These are phyloP conservation scores for Philotrypesis tridentata DNA, from an alignment of 1,140 invertebrate species.

Conservation along the genomic window DNA sequence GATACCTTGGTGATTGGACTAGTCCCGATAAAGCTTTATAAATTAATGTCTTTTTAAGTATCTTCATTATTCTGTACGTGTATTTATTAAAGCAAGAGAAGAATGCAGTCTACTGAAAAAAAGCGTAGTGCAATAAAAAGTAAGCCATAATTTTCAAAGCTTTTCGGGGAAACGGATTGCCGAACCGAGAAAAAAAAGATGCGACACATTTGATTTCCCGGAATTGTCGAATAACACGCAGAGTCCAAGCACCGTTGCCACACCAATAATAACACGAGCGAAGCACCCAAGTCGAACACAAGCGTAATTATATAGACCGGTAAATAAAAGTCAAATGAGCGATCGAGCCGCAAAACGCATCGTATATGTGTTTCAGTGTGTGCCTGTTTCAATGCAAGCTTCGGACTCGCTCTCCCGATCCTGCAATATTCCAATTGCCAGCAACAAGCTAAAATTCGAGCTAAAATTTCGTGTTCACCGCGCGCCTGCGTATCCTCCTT, in stretches of 20 bases:
- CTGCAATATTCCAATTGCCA: too few relatives aligned
- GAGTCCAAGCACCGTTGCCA: too few relatives aligned
- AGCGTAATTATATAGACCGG: too few relatives aligned
- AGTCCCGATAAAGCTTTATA: not conserved
- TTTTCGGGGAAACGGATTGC: not conserved
- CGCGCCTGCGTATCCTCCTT: not conserved
- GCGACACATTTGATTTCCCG: too few relatives aligned
- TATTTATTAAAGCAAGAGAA: not conserved
- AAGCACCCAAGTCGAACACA: too few relatives aligned
- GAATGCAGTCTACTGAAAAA: not conserved
- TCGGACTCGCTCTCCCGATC: not conserved
- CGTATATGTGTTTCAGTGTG: too few relatives aligned
- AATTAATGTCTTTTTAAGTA: not conserved
- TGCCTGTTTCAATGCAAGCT: not conserved
- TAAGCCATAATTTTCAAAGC: not conserved
- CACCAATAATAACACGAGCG: too few relatives aligned
- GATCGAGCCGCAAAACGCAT: too few relatives aligned
- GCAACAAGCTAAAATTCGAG: slow-evolving; percentile 17
- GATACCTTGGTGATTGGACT: not conserved
- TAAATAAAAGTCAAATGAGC: too few relatives aligned
- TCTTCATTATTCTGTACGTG: not conserved
- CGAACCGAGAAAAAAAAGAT: not conserved
- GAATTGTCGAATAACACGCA: too few relatives aligned
- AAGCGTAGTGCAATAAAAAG: not conserved
- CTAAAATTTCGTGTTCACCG: too few relatives aligned